Percentiles rank a stretch among this genome's conserved stretches.
These are phyloP conservation scores for Cryptus armator DNA, from an alignment of 2,888 invertebrate species.

Conservation along the genomic window DNA sequence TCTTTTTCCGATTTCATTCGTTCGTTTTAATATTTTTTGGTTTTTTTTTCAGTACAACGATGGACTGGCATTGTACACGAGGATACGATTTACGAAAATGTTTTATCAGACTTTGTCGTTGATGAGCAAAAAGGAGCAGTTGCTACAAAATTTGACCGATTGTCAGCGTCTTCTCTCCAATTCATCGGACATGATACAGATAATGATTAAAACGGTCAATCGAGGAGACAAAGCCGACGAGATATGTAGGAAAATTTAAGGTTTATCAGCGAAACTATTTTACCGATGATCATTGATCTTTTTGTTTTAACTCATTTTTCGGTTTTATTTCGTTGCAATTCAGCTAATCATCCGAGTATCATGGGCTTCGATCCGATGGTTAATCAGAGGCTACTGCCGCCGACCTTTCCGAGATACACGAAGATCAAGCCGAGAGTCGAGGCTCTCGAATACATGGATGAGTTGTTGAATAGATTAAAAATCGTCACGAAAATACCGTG, in stretches of 20 bases:
- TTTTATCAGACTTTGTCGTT: constrained; percentile 93
- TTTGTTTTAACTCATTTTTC: constrained; percentile 15
- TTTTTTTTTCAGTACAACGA: constrained; percentile 85
- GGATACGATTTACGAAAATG: constrained; percentile 95
- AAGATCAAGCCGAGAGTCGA: constrained; percentile 94
- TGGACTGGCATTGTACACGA: constrained; percentile 90
- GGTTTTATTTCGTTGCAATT: constrained; percentile 9
- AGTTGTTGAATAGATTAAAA: constrained; percentile 92
- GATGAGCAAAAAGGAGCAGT: constrained; percentile 89
- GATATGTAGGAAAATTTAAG: constrained; percentile 85
- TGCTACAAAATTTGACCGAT: constrained; percentile 90
- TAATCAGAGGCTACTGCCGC: constrained; percentile 98
- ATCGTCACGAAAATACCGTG: constrained; percentile 93
- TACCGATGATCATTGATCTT: constrained; percentile 20
- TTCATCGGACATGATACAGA: constrained; percentile 93
- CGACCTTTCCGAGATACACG: constrained; percentile 98
- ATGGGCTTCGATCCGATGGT: constrained; percentile 98
- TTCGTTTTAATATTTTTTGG: neutral
- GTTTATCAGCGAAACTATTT: constrained; percentile 37
- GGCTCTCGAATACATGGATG: constrained; percentile 93
- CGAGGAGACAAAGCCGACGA: constrained; percentile 91
- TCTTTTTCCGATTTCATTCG: neutral
- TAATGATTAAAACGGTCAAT: constrained; percentile 91
- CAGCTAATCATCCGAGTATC: constrained; percentile 91
- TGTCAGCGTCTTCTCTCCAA: constrained; percentile 93